Percentiles rank a stretch among this genome's conserved stretches.
These are phyloP conservation scores for Drosophila takahashii DNA, from an alignment of 1,140 invertebrate species.

Conservation along the genomic window DNA sequence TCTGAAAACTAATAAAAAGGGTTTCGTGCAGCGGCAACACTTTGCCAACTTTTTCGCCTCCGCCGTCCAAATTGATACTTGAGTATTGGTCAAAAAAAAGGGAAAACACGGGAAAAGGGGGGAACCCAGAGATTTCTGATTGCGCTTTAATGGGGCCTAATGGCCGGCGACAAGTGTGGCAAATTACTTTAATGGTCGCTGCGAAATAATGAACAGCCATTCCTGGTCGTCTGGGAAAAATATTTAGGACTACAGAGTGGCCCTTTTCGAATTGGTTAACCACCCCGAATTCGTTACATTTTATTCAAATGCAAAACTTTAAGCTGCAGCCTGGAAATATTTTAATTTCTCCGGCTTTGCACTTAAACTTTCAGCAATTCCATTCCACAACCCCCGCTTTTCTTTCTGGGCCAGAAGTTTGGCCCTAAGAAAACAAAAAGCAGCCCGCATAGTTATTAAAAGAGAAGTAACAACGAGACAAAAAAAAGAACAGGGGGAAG, in stretches of 20 bases:
- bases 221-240: slow-evolving; percentile 3
- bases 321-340: slow-evolving; percentile 33
- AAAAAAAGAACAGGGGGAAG: slow-evolving; percentile 3
- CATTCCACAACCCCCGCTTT: neutral
- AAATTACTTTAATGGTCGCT: slow-evolving; percentile 77
- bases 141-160: slow-evolving; percentile 79
- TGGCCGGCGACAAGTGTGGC: slow-evolving; percentile 79
- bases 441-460: slow-evolving; percentile 44
- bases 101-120: slow-evolving; percentile 2
- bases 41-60: slow-evolving; percentile 64
- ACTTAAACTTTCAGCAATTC: slow-evolving; percentile 38
- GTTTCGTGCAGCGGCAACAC: slow-evolving; percentile 41
- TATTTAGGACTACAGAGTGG: neutral
- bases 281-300: neutral
- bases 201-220: slow-evolving; percentile 74
- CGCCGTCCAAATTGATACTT: slow-evolving; percentile 67
- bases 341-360: slow-evolving; percentile 36
- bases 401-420: slow-evolving; percentile 25
- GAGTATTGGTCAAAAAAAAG: slow-evolving; percentile 36
- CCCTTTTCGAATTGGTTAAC: slow-evolving; percentile 27
- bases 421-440: slow-evolving; percentile 41
- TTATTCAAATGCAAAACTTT: slow-evolving; percentile 12
- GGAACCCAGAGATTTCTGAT: slow-evolving; percentile 47
- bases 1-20: slow-evolving; percentile 74
- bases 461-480: slow-evolving; percentile 23